A percentile compares a stretch with the other conserved stretches of the same genome.
Conservation (phyloP, 1,140 invertebrate genomes). For the Trialeurodes vaporariorum region DNA sequence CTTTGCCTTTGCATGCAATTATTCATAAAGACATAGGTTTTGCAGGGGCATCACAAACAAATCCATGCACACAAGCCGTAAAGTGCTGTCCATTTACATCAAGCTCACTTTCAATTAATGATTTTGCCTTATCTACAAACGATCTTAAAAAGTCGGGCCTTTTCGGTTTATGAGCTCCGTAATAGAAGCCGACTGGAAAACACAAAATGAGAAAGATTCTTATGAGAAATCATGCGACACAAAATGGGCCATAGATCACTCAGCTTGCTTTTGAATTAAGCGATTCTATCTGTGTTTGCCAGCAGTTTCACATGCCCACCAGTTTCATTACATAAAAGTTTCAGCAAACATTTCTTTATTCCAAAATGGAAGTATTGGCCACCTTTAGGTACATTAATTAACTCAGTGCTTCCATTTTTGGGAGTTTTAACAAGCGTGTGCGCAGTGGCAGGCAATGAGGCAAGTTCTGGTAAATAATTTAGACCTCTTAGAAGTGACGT, state of each 20-base stretch:
- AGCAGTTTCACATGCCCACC: conserved; percentile 12
- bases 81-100: conserved; percentile 10
- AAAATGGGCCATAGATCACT: conserved; percentile 24
- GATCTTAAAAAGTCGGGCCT: conserved; percentile 19
- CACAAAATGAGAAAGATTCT: conserved; percentile 5
- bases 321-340: too few species aligned
- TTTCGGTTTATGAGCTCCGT: conserved; percentile 21
- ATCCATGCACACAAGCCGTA: conserved; percentile 16
- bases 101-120: conserved; percentile 17
- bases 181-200: conserved; percentile 24
- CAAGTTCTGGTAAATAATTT: too few species aligned
- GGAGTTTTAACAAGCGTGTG: too few species aligned
- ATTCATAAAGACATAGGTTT: conserved; percentile 23
- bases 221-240: conserved; percentile 12
- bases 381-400: too few species aligned
- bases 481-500: too few species aligned
- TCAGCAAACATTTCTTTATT: too few species aligned
- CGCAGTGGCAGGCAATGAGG: too few species aligned
- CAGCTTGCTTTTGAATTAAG: conserved; percentile 19
- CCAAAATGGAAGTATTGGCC: too few species aligned
- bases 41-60: conserved; percentile 26
- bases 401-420: too few species aligned
- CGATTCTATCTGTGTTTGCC: conserved; percentile 23
- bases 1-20: conserved; percentile 24
- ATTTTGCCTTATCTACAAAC: conserved; percentile 21